phyloP scores from a whole-genome alignment of 2,113 vertebrate genomes.

The Coturnix japonica region DNA sequence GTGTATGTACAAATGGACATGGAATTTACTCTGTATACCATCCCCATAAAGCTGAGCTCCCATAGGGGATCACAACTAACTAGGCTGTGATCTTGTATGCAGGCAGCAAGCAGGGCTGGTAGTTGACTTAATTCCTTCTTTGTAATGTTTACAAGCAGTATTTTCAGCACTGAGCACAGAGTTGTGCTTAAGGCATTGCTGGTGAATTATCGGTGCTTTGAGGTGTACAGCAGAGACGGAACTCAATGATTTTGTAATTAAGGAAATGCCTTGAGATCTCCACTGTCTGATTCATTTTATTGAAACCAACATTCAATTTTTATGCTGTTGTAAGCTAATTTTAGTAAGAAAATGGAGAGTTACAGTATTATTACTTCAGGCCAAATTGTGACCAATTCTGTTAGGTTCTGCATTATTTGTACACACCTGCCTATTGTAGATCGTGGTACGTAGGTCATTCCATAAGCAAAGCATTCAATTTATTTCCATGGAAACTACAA shows the following conservation, averaged over 20 bases:
- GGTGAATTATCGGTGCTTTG: not conserved
- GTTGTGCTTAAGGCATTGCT: not conserved
- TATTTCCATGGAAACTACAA: not conserved
- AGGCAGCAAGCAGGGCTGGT: not conserved
- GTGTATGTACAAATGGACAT: not conserved
- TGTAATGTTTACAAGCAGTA: not conserved
- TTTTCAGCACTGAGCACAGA: not conserved
- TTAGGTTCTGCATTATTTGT: not conserved
- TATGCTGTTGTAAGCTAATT: not conserved
- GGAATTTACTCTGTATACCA: not conserved
- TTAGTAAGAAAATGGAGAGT: not conserved
- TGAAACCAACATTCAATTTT: not conserved
- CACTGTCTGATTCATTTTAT: not conserved
- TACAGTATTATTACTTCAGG: not conserved
- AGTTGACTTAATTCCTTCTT: not conserved
- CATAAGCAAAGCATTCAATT: not conserved
- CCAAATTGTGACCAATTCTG: not conserved
- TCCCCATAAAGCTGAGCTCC: not conserved
- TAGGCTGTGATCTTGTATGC: not conserved
- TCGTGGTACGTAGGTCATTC: not conserved
- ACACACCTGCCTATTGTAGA: not conserved
- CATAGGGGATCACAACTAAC: not conserved
- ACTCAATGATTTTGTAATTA: constrained; percentile 1
- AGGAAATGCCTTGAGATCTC: not conserved
- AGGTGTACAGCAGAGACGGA: not conserved